A percentile compares a stretch with the other conserved stretches of the same genome.
These are phyloP conservation scores for Orycteropus afer DNA, from an alignment of 2,113 vertebrate species.

Conservation along the genomic window DNA sequence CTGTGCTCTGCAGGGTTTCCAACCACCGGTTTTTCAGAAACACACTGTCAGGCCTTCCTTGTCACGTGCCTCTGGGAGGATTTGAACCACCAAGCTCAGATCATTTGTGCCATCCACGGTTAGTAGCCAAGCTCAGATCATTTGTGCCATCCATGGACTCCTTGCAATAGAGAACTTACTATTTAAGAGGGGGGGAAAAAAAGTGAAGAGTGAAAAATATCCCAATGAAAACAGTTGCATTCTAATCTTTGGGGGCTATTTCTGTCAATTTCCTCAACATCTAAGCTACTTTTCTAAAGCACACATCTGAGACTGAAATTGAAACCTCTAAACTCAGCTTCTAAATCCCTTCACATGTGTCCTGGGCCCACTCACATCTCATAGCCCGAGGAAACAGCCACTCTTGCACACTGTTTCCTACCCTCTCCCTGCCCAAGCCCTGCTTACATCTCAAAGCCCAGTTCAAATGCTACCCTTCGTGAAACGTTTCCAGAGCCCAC, in stretches of 20 bases:
- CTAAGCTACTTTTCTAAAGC: conserved; percentile 4
- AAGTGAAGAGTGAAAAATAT: not conserved
- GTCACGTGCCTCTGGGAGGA: no score
- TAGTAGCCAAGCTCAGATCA: not conserved
- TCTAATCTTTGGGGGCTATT: not conserved
- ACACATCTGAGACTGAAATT: not conserved
- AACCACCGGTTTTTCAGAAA: no score
- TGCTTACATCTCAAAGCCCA: not conserved
- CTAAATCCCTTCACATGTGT: not conserved
- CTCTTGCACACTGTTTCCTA: not conserved
- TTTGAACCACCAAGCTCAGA: no score
- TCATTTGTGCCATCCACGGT: no score
- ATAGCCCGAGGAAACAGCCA: not conserved
- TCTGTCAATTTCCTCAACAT: not conserved
- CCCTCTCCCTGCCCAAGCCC: not conserved
- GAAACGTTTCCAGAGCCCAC: not conserved
- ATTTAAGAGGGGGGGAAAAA: conserved; percentile 15
- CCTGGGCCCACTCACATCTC: not conserved
- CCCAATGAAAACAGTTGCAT: not conserved
- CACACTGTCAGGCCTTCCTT: no score
- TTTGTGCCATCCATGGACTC: not conserved
- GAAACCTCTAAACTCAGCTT: not conserved
- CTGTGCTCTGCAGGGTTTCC: not conserved
- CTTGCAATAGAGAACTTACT: not conserved
- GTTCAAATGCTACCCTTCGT: not conserved